Percentiles rank a stretch among this genome's conserved stretches.
Conservation (phyloP, 2,797 vertebrate genomes). For the Thripadectes ignobilis region DNA sequence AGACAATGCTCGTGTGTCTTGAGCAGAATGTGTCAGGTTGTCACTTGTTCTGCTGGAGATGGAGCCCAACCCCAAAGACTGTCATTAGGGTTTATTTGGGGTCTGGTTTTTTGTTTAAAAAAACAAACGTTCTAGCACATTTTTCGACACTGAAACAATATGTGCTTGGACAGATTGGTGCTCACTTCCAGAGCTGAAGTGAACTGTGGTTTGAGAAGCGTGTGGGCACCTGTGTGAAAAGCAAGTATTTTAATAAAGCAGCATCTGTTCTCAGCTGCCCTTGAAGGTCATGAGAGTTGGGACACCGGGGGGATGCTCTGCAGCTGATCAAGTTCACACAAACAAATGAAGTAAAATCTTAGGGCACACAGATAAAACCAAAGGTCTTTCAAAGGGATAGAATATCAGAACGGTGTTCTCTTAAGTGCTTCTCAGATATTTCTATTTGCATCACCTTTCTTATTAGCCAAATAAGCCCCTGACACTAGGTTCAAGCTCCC, state of each 20-base stretch:
- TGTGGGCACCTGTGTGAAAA: slow-evolving; percentile 25
- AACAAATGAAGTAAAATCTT: neutral
- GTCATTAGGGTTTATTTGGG: slow-evolving; percentile 42
- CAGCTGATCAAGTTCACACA: neutral
- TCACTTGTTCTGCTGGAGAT: slow-evolving; percentile 50
- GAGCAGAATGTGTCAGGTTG: slow-evolving; percentile 47
- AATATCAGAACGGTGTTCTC: neutral
- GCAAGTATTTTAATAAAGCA: neutral
- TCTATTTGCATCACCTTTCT: slow-evolving; percentile 35
- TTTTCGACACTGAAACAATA: slow-evolving; percentile 50
- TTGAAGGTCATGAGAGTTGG: neutral
- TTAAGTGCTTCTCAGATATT: neutral
- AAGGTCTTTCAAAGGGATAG: neutral
- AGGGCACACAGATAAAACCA: neutral
- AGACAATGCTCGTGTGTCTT: neutral
- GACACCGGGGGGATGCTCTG: neutral
- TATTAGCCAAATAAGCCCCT: neutral
- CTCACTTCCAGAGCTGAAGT: neutral
- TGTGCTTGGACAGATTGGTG: neutral
- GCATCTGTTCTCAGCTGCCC: neutral
- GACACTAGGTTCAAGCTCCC: slow-evolving; percentile 34
- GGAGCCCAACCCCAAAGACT: slow-evolving; percentile 1
- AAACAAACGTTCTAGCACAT: neutral
- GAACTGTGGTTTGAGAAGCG: slow-evolving; percentile 4
- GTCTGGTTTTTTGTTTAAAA: neutral